Evolutionary conservation across 2,888 invertebrate genomes (phyloP), one percentile per base, ranked within the genome.

Genomic region (Ormyrus nitidulus): DNA sequence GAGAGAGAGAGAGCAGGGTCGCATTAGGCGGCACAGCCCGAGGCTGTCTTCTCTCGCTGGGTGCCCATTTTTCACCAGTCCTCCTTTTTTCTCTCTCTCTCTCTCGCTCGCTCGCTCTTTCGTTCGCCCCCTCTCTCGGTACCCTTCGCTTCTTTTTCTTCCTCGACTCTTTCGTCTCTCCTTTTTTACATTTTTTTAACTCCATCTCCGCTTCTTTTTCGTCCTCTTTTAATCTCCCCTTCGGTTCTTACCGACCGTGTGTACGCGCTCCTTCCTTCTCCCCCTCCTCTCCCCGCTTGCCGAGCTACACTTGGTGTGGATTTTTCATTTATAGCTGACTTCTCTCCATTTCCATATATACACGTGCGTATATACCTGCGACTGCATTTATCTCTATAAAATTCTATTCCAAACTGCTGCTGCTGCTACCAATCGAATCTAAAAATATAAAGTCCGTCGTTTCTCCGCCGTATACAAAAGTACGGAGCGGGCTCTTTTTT

Each of bases 1-100:
- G 85, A 86, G 86, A 85, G 78, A 72, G 49, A 69, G 86, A 86
- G 87, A 86, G 84, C 86, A 87, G 88, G 86, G 86, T 88, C 87
- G 88, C 87, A 87, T 86, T 87, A 85, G 84, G 83, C 86, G 85
- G 84, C 86, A 84, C 85, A 87, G 87, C 89, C 87, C 84, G 85
- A 87, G 88, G 89, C 88, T 89, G 85, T 88, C 86, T 85, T 85
- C 87, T 86, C 86, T 86, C 84, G 85, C 87, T 87, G 88, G 89
- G 86, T 89, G 85, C 88, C 88, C 87, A 89, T 89, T 89, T 90
- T 90, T 89, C 89, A 89, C 87, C 80, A 86, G 82, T 85, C 83
- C 80, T 83, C 65, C 59, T 81, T 81, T 81, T 73, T 83, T 80
- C 66, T 79, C 72, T 81, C 65, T 78, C 75, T 70, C 77, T 79